Evolutionary conservation across 2,113 vertebrate species (phyloP).

Genomic region (Podarcis raffonei): DNA sequence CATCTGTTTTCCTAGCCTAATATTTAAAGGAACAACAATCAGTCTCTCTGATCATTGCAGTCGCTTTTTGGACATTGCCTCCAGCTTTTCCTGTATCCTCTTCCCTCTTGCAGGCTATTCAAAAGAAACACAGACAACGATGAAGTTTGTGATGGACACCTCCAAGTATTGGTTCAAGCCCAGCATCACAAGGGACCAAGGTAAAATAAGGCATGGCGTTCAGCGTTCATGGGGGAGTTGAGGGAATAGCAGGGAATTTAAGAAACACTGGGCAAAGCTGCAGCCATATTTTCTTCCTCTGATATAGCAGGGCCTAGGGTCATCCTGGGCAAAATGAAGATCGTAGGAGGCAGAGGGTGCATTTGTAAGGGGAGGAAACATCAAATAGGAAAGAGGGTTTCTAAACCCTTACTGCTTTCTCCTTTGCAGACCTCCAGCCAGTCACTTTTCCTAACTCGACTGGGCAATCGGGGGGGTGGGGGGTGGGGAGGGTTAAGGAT

Average conservation of each 20-base stretch:
- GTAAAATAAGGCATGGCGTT: conserved; percentile 65
- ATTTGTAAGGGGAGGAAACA: neutral
- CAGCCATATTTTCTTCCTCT: too few species aligned
- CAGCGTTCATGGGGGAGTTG: neutral
- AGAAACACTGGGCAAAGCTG: neutral
- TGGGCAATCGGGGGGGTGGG: fast-evolving
- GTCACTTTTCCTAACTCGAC: neutral
- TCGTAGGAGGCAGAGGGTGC: too few species aligned
- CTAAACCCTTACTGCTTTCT: neutral
- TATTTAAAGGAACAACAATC: neutral
- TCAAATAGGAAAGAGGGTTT: neutral
- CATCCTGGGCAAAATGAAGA: too few species aligned
- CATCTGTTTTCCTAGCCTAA: neutral
- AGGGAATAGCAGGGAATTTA: neutral
- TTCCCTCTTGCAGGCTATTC: conserved; percentile 62
- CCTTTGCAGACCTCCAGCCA: neutral
- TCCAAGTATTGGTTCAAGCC: conserved; percentile 94
- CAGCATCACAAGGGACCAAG: conserved; percentile 83
- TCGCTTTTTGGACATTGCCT: neutral
- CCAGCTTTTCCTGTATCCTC: neutral
- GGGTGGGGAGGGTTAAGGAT: too few species aligned
- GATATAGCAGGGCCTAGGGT: too few species aligned
- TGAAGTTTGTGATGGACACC: conserved; percentile 96
- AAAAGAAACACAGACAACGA: conserved; percentile 80
- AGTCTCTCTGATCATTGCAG: neutral